These are phyloP conservation scores for Drosophila ananassae DNA, from an alignment of 1,140 invertebrate genomes.

Conservation along the genomic window DNA sequence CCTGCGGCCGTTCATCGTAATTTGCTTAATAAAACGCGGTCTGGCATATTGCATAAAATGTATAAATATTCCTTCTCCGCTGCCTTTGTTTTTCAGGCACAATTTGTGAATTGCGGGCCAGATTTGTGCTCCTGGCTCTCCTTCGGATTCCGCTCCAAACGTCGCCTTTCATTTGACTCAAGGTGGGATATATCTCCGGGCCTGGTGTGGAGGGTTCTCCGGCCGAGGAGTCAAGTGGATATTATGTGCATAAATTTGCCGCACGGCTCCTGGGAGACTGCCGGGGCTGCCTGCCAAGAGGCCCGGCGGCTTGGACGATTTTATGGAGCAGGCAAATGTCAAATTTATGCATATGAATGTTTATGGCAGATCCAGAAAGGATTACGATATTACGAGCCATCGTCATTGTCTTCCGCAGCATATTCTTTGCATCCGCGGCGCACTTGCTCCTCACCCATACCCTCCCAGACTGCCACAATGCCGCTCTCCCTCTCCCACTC, in stretches of 20 bases:
- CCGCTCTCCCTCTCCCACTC: no score
- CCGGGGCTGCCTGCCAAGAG: constrained; percentile 41
- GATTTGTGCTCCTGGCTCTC: constrained; percentile 7
- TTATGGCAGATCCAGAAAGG: constrained; percentile 36
- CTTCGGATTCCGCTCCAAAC: constrained; percentile 10
- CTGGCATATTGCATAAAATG: constrained; percentile 81
- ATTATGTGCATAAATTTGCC: constrained; percentile 52
- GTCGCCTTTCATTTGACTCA: constrained; percentile 49
- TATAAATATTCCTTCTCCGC: constrained; percentile 59
- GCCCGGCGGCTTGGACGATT: constrained; percentile 33
- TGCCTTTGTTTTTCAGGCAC: constrained; percentile 40
- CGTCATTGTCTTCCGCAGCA: not conserved
- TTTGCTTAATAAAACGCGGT: constrained; percentile 81
- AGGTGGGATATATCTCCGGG: constrained; percentile 12
- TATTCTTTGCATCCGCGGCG: not conserved
- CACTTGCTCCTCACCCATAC: not conserved
- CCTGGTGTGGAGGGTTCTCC: not conserved
- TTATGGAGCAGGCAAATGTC: constrained; percentile 51
- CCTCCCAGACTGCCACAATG: no score
- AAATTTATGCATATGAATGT: constrained; percentile 60
- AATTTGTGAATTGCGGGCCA: constrained; percentile 72
- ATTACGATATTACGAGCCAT: constrained; percentile 21
- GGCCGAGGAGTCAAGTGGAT: constrained; percentile 35
- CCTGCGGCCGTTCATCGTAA: constrained; percentile 61
- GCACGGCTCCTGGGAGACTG: constrained; percentile 17